Base-by-base conservation (phyloP, 1,140 invertebrate genomes). In the Zaprionus gabonicus region DNA sequence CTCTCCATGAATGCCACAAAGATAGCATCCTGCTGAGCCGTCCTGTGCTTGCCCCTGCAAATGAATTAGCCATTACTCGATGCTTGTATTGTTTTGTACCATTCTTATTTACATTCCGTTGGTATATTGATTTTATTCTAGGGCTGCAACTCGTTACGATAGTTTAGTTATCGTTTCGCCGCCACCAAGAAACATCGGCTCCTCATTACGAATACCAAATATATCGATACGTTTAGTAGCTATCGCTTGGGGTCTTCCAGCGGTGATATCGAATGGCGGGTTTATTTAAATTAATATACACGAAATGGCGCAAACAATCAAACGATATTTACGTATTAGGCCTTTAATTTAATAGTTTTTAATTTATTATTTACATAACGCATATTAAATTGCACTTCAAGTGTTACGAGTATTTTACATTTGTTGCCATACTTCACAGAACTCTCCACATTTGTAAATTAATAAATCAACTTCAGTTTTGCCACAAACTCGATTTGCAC, bases 1-100 rank as follows among this genome's bases (percentile, higher is more conserved):
- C 83, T 63, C 28, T 87, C 83, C 83, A 87, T 87, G 10, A 87
- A 87, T 9, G 83, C 83, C 5, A 87, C 81, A 10, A 87, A 88
- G 17, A 88, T 88, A 0, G 83, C 83, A 78, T 88, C 84, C 44
- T 87, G 83, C n/a, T 88, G 84, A 5, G 84, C 84, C n/a, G 84
- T 87, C 31, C 83, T 80, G 46, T 87, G 83, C 17, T 86, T 86
- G 17, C 83, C 84, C 83, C 82, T 84, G 60, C 25, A 69, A 56
- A 49, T 31, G 1, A 57, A 25, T 38, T 1, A 20, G 3, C 38
- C n/a, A 36, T 41, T n/a, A 20, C 27, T 55, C 44, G 1, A 49
- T 13, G 4, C 10, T 27, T 66, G 15, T 12, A 36, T 31, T 34
- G 44, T 55, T 36, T 70, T 12, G 10, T 53, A 1, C 13, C 28